Conservation (phyloP, 1,140 invertebrate genomes). For the Hestina assimilis region DNA sequence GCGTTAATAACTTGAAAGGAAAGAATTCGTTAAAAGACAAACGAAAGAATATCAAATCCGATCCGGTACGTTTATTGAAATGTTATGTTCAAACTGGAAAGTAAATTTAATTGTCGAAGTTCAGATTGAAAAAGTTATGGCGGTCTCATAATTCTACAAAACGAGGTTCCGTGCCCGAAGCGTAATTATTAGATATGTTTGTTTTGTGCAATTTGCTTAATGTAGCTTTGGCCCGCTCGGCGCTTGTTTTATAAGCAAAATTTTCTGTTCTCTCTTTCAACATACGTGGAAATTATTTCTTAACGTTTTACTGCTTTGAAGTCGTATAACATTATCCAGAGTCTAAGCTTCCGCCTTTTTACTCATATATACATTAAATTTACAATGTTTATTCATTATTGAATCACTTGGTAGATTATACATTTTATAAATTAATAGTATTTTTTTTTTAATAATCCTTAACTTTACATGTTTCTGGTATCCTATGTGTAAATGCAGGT, state of each 20-base stretch:
- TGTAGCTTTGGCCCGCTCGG: constrained; percentile 42
- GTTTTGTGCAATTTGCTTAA: constrained; percentile 68
- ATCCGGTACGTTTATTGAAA: constrained; percentile 59
- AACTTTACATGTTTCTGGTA: no score
- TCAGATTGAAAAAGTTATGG: constrained; percentile 73
- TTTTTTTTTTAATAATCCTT: no score
- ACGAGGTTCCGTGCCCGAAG: constrained; percentile 43
- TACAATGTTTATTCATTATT: no score
- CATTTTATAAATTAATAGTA: no score
- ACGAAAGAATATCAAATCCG: constrained; percentile 42
- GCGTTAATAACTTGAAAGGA: constrained; percentile 24
- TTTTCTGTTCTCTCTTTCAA: constrained; percentile 49
- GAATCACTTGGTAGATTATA: no score
- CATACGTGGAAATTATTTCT: constrained; percentile 58
- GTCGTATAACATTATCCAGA: constrained; percentile 37
- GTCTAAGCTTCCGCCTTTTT: neutral
- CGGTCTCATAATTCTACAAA: constrained; percentile 65
- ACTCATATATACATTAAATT: no score
- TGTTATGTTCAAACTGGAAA: constrained; percentile 54
- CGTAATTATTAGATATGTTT: constrained; percentile 71
- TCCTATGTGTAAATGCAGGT: no score
- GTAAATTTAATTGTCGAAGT: constrained; percentile 74
- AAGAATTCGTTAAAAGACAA: constrained; percentile 42
- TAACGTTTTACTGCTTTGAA: constrained; percentile 48
- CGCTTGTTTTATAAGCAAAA: constrained; percentile 50